Conservation (phyloP, 1,140 invertebrate species). For the Trypoxylus dichotomus region DNA sequence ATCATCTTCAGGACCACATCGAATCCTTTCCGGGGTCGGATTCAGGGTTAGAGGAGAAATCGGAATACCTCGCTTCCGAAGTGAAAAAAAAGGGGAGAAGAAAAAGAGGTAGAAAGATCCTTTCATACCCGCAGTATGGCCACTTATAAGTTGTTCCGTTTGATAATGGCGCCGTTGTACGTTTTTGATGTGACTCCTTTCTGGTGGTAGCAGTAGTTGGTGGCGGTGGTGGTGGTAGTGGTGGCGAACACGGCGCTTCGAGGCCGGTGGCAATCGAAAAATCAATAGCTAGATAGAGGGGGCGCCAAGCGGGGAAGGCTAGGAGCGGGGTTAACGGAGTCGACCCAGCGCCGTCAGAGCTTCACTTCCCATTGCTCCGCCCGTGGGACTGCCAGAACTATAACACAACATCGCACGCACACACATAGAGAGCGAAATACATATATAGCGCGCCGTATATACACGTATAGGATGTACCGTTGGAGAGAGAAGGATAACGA, state of each 20-base stretch:
- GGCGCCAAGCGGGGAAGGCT: neutral
- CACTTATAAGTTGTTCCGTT: slow-evolving; percentile 34
- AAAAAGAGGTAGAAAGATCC: neutral
- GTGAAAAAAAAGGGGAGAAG: neutral
- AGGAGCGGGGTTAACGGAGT: slow-evolving; percentile 36
- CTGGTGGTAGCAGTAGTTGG: slow-evolving; percentile 17
- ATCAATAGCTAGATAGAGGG: slow-evolving; percentile 39
- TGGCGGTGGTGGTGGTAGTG: slow-evolving; percentile 11
- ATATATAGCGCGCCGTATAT: neutral
- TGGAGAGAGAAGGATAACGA: neutral
- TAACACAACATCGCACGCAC: neutral
- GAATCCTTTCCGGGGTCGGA: too few relatives aligned
- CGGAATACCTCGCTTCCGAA: neutral
- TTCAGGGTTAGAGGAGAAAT: neutral
- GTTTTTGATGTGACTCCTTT: slow-evolving; percentile 38
- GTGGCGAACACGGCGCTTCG: slow-evolving; percentile 28
- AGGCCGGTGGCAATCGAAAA: slow-evolving; percentile 42
- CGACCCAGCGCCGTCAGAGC: slow-evolving; percentile 37
- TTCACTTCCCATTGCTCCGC: slow-evolving; percentile 39
- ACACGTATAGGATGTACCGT: slow-evolving; percentile 6
- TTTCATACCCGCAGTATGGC: neutral
- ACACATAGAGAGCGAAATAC: neutral
- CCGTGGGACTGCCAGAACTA: slow-evolving; percentile 34
- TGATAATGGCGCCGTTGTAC: slow-evolving; percentile 35
- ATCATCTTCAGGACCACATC: neutral